Evolutionary conservation across 2,113 vertebrate genomes (phyloP).

Genomic region (Rynchops niger): DNA sequence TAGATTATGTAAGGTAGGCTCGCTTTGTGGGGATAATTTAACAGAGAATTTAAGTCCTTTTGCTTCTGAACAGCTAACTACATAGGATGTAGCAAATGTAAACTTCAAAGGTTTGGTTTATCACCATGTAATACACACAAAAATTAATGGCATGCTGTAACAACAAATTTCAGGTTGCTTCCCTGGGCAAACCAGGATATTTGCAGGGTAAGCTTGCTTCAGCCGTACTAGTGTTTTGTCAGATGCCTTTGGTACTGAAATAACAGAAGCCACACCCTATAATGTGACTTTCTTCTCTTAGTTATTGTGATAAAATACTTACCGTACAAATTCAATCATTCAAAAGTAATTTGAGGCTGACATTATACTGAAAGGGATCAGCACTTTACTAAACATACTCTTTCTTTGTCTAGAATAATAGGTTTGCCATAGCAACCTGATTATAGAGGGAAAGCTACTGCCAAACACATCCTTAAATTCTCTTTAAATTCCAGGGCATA

Average conservation of each 20-base stretch:
- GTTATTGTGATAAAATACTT: slow-evolving; percentile 31
- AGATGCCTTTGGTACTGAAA: background rate
- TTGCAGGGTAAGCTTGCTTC: background rate
- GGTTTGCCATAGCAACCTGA: slow-evolving; percentile 78
- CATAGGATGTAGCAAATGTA: background rate
- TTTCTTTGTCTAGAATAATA: slow-evolving; percentile 67
- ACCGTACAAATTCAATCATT: slow-evolving; percentile 5
- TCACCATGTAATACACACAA: background rate
- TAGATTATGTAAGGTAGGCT: background rate
- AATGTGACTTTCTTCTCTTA: background rate
- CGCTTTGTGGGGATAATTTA: background rate
- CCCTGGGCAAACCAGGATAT: background rate
- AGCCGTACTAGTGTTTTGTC: background rate
- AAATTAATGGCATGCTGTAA: background rate
- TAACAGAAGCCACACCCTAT: background rate
- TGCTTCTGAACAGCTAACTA: background rate
- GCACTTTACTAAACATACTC: slow-evolving; percentile 51
- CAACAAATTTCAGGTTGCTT: background rate
- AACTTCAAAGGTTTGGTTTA: background rate
- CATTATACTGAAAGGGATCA: slow-evolving; percentile 59
- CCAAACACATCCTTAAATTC: slow-evolving; percentile 51
- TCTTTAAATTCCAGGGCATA: slow-evolving; percentile 44
- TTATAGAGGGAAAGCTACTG: slow-evolving; percentile 43
- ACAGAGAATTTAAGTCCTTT: background rate
- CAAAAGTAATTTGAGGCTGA: slow-evolving; percentile 65